These are phyloP conservation scores for Cheilosia pagana DNA, from an alignment of 2,888 invertebrate genomes.

Conservation along the genomic window DNA sequence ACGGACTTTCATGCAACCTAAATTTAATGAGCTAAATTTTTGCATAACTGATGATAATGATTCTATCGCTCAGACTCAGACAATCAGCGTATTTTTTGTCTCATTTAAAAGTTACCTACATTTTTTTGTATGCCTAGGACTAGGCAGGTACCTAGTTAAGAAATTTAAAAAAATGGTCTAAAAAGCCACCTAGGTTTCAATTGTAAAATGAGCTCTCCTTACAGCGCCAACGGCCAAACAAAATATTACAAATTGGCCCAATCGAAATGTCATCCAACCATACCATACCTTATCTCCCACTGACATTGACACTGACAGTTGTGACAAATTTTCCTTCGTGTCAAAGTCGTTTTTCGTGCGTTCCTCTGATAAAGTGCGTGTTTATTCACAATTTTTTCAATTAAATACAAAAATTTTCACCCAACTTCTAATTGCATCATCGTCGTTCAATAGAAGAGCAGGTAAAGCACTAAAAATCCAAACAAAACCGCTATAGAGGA, in stretches of 20 bases:
- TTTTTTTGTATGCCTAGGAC: no score
- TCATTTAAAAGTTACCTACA: no score
- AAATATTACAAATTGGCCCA: background rate
- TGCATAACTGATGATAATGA: no score
- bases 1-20: no score
- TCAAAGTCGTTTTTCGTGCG: background rate
- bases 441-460: background rate
- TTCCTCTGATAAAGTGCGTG: slow-evolving; percentile 1
- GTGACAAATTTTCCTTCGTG: slow-evolving; percentile 41
- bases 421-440: background rate
- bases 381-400: slow-evolving; percentile 37
- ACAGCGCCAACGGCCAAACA: no score
- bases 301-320: slow-evolving; percentile 32
- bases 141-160: no score
- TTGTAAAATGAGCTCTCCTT: no score
- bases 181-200: no score
- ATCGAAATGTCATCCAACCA: background rate
- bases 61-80: no score
- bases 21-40: no score
- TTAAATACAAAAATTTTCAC: slow-evolving; percentile 23
- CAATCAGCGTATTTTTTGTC: no score
- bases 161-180: no score
- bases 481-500: slow-evolving; percentile 33
- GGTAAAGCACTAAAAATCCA: slow-evolving; percentile 3
- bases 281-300: background rate